Conservation (phyloP, 1,140 invertebrate genomes). For the Aphelenchoides fujianensis region DNA sequence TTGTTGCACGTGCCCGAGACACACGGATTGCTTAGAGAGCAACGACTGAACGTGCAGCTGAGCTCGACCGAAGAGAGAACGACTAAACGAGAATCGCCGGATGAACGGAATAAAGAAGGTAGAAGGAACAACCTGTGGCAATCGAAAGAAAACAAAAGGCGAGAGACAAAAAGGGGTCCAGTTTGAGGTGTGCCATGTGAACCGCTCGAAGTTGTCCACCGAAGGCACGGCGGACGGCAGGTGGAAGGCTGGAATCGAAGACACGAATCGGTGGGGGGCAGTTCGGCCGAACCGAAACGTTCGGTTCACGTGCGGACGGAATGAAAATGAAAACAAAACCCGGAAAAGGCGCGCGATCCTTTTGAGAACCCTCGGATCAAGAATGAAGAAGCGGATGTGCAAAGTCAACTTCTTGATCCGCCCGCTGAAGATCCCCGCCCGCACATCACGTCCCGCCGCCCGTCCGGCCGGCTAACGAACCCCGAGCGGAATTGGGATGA, state of each 20-base stretch:
- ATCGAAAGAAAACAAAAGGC: neutral
- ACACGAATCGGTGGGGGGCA: no score
- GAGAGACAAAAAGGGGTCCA: neutral
- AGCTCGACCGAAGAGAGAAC: neutral
- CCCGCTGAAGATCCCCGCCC: no score
- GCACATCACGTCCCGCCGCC: no score
- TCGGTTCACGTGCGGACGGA: no score
- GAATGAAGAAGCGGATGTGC: no score
- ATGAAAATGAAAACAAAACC: no score
- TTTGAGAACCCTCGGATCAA: no score
- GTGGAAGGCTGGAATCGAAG: no score
- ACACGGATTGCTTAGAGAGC: constrained; percentile 12
- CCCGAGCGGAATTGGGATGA: no score
- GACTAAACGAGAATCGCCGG: neutral
- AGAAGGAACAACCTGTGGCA: constrained; percentile 13
- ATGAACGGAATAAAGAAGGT: neutral
- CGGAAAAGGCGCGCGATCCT: no score
- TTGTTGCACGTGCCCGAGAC: constrained; percentile 15
- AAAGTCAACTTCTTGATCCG: constrained; percentile 1
- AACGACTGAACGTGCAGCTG: constrained; percentile 8
- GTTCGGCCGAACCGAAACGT: no score
- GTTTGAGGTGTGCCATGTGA: neutral
- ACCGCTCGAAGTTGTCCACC: neutral
- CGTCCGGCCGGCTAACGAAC: no score
- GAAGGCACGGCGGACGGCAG: neutral